A percentile compares a stretch with the other conserved stretches of the same genome.
phyloP scores from a whole-genome alignment of 2,888 invertebrate genomes.

The Taenaris catops region DNA sequence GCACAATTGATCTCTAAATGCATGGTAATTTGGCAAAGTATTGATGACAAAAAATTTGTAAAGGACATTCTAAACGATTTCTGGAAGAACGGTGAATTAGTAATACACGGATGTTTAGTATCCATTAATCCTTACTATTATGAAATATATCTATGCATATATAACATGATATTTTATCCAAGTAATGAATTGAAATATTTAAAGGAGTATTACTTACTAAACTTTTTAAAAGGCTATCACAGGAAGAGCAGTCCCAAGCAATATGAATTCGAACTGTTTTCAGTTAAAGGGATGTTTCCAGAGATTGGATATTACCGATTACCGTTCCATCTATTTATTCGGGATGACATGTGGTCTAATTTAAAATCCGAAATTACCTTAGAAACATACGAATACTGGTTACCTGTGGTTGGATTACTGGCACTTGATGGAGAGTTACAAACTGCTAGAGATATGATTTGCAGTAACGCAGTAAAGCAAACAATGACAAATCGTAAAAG shows the following conservation, averaged over 20 bases:
- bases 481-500: conserved; percentile 69
- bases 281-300: conserved; percentile 71
- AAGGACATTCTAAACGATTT: conserved; percentile 62
- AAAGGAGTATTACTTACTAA: conserved; percentile 63
- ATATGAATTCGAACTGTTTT: conserved; percentile 70
- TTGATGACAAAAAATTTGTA: conserved; percentile 56
- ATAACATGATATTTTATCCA: conserved; percentile 49
- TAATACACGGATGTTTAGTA: conserved; percentile 58
- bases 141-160: conserved; percentile 66
- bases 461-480: conserved; percentile 74
- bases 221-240: conserved; percentile 63
- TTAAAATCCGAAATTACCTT: conserved; percentile 73
- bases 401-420: conserved; percentile 59
- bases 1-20: conserved; percentile 46
- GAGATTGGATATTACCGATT: conserved; percentile 70
- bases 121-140: conserved; percentile 71
- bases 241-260: conserved; percentile 66
- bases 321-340: conserved; percentile 70
- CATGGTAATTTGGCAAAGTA: conserved; percentile 58
- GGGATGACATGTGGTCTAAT: conserved; percentile 73
- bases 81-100: conserved; percentile 71
- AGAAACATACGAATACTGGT: conserved; percentile 70
- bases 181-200: conserved; percentile 42
- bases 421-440: conserved; percentile 61
- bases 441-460: conserved; percentile 73